Base-by-base conservation (phyloP, 2,113 vertebrate species). In the Erinaceus europaeus region DNA sequence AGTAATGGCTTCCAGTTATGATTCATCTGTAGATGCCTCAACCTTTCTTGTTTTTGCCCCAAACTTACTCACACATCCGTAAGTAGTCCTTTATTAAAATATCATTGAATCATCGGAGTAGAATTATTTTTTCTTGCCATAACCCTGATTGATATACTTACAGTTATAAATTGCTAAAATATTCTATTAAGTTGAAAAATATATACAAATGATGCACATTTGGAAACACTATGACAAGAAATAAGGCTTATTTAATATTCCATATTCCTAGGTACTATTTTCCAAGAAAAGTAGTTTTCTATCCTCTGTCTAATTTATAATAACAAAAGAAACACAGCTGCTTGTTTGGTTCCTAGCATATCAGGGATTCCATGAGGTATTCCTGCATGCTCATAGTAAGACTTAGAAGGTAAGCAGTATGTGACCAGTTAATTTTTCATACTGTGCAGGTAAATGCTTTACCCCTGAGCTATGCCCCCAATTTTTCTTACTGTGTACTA, bases 1-100 rank as follows among this genome's bases (percentile, higher is more conserved):
- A 67, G 17, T 84, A 87, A 75, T 71, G 13, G 18, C 27, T 57
- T 76, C 64, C 13, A 81, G n/a, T 18, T 80, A 53, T 84, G 50
- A 59, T 17, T 84, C 64, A 74, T 80, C 40, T 75, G 27, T 80
- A 27, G 36, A 61, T 92, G 27, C 18, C 8, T 80, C 42, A 84
- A 11, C 6, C 2, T 84, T 65, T 75, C 10, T 67, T 87, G 38
- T 82, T 82, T 75, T 23, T n/a, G n/a, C 36, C n/a, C 84, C 80
- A 80, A 79, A 40, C 52, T 36, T 23, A 46, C 29, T 40, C n/a
- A 55, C 34, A 79, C 18, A 87, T 59, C 20, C 86, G 17, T 59
- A 84, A 75, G 27, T 59, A 84, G 65, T 36, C 20, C 14, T 67
- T 89, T 53, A 83, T 53, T 48, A 68, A 89, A 91, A 59, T 79